Conservation (phyloP, 2,888 invertebrate species). For the Lepetodrilus schrolli region DNA sequence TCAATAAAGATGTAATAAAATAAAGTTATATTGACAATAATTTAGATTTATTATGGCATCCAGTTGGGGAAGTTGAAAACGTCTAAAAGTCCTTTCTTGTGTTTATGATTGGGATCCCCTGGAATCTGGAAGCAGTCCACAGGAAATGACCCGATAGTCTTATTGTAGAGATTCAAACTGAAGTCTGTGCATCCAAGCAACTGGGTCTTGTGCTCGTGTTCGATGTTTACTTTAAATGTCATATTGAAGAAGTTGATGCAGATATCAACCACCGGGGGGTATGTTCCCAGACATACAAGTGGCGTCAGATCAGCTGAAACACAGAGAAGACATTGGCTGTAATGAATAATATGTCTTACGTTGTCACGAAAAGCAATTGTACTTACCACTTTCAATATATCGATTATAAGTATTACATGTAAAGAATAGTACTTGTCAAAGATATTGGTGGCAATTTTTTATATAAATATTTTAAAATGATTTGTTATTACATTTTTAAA, state of each 20-base stretch:
- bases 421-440: no score
- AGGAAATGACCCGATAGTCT: constrained; percentile 62
- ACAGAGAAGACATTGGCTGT: no score
- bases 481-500: no score
- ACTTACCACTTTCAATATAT: no score
- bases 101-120: constrained; percentile 48
- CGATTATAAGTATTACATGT: no score
- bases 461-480: no score
- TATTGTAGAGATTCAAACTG: constrained; percentile 62
- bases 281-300: constrained; percentile 62
- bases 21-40: no score
- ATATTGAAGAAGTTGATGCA: constrained; percentile 66
- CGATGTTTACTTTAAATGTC: constrained; percentile 59
- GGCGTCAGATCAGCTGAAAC: constrained; percentile 67
- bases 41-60: constrained; percentile 43
- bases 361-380: no score
- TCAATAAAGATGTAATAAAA: no score
- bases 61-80: constrained; percentile 40
- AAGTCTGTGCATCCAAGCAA: constrained; percentile 63
- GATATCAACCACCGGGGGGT: constrained; percentile 60
- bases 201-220: constrained; percentile 64
- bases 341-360: no score
- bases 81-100: constrained; percentile 37
- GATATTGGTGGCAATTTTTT: no score
- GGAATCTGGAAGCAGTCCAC: constrained; percentile 70